Evolutionary conservation across 2,113 vertebrate genomes (phyloP), one percentile per base, ranked within the genome.

Genomic region (Lophotis ruficrista): DNA sequence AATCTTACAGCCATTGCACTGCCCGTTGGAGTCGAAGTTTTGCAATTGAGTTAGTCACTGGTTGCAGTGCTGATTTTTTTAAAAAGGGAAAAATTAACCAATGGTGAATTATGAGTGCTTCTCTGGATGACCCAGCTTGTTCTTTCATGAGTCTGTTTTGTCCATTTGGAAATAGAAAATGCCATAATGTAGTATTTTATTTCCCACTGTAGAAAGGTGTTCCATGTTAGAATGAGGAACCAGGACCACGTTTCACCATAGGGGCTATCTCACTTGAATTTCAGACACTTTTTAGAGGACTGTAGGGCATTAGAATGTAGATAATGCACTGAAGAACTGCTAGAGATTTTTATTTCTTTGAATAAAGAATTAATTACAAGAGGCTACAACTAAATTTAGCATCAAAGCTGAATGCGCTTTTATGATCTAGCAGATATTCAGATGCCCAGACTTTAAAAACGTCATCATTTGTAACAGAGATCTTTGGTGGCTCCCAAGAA

Each of bases 1-100:
- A 94, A 88, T 94, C 79, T 90, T 56, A 41, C 2, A 80, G 66
- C 41, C 31, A 16, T 56, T 75, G 53, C 43, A 57, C 18, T 83
- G 18, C 16, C 18, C 2, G 0, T 60, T 84, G 61, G 72, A 84
- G 80, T 53, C 45, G 13, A 93, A 80, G n/a, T 94, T 93, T 94
- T 94, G 81, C 91, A 89, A 91, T 76, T 54, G 25, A 81, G 30
- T 91, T 70, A 75, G 72, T 93, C 81, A 71, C 62, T 72, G 30
- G 24, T 77, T 65, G 79, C 45, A 94, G 41, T 43, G 41, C 16
- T 43, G 41, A 43, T 43, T 43, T 43, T 43, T 43, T 43, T 43
- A 15, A 43, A 43, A 43, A 43, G 41, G 41, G 41, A 43, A 43
- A 69, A 94, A 86, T 23, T 45, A 90, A 83, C 30, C 22, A 37